Evolutionary conservation across 1,140 invertebrate genomes (phyloP).

Genomic region (Calycopis cecrops): DNA sequence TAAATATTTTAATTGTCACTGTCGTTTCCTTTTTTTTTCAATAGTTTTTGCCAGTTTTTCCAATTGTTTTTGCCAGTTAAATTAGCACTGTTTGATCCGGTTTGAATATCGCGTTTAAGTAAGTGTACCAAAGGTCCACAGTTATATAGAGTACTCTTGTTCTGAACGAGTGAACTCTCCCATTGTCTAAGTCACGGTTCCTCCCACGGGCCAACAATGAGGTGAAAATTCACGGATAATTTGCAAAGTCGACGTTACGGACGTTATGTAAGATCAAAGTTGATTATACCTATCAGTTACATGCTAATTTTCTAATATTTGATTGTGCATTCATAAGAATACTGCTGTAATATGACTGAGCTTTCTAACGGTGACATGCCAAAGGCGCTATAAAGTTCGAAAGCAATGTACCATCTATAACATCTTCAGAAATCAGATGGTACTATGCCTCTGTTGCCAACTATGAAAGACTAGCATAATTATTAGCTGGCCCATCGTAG

Average conservation of each 20-base stretch:
- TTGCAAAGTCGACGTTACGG: slow-evolving; percentile 39
- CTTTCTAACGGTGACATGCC: background rate
- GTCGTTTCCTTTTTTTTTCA: background rate
- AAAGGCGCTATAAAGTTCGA: too few relatives aligned
- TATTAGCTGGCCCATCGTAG: too few relatives aligned
- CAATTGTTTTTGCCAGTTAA: too few relatives aligned
- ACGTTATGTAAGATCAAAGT: background rate
- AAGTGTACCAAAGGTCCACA: slow-evolving; percentile 38
- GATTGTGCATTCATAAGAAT: background rate
- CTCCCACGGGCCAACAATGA: slow-evolving; percentile 62
- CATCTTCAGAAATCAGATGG: too few relatives aligned
- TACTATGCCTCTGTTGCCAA: too few relatives aligned
- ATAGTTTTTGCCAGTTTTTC: background rate
- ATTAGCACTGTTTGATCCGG: slow-evolving; percentile 31
- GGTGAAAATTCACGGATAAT: slow-evolving; percentile 68
- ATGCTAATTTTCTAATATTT: background rate
- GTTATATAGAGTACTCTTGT: slow-evolving; percentile 70
- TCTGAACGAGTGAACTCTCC: slow-evolving; percentile 69
- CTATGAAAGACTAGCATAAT: too few relatives aligned
- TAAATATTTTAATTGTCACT: background rate
- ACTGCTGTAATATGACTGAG: background rate
- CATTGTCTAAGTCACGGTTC: slow-evolving; percentile 65
- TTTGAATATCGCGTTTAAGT: slow-evolving; percentile 49
- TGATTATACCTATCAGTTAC: slow-evolving; percentile 4
- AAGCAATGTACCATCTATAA: too few relatives aligned